phyloP scores from a whole-genome alignment of 2,888 invertebrate species.

The Steinernema carpocapsae region DNA sequence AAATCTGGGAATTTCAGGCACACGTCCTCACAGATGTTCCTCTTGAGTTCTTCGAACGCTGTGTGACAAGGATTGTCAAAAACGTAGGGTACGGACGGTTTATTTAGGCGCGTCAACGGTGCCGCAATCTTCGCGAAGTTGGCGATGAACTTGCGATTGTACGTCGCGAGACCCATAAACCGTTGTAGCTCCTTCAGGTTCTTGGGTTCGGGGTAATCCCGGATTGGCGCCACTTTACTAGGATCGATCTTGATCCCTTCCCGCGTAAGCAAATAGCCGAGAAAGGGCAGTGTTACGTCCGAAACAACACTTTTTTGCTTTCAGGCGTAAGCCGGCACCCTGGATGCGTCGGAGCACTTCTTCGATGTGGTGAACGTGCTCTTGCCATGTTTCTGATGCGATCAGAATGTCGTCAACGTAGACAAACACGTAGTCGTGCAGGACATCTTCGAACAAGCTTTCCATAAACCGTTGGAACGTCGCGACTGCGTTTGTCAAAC shows the following conservation, averaged over 20 bases:
- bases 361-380: conserved; percentile 42
- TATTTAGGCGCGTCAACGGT: conserved; percentile 46
- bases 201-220: conserved; percentile 40
- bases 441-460: conserved; percentile 40
- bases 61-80: conserved; percentile 41
- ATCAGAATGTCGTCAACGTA: conserved; percentile 54
- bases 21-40: conserved; percentile 37
- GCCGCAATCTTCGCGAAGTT: conserved; percentile 43
- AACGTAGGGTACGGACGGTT: conserved; percentile 38
- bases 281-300: conserved; percentile 27
- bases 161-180: conserved; percentile 50
- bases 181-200: conserved; percentile 38
- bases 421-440: conserved; percentile 43
- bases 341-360: conserved; percentile 39
- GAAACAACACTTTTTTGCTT: conserved; percentile 40
- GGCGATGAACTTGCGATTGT: conserved; percentile 52
- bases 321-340: conserved; percentile 38
- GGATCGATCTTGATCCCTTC: conserved; percentile 40
- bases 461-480: conserved; percentile 60
- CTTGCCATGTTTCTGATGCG: conserved; percentile 39
- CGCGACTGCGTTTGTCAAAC: conserved; percentile 52
- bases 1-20: conserved; percentile 47
- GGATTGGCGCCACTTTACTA: conserved; percentile 36
- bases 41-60: conserved; percentile 47
- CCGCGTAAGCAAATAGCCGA: conserved; percentile 38